phyloP scores from a whole-genome alignment of 1,140 invertebrate genomes.

The Caenorhabditis briggsae region DNA sequence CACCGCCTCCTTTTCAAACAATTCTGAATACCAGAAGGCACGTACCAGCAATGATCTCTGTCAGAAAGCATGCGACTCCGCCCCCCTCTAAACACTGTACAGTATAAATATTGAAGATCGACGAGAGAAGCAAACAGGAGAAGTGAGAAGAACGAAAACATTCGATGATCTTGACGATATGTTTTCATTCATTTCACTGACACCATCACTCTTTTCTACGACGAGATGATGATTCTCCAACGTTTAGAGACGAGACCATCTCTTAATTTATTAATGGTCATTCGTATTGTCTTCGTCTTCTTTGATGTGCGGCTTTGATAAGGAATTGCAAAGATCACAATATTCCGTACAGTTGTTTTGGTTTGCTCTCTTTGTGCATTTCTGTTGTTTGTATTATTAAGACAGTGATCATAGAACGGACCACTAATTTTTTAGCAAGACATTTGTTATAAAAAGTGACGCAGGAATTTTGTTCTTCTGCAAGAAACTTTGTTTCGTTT shows the following conservation, averaged over 20 bases:
- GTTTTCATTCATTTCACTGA: slow-evolving; percentile 46
- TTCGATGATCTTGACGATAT: slow-evolving; percentile 29
- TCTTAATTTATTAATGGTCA: slow-evolving; percentile 24
- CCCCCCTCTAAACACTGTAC: slow-evolving; percentile 15
- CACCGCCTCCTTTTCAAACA: background rate
- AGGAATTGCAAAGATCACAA: slow-evolving; percentile 15
- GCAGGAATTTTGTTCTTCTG: background rate
- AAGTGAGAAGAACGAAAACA: slow-evolving; percentile 38
- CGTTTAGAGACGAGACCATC: slow-evolving; percentile 34
- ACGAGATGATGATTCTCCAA: background rate
- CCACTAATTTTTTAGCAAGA: too few relatives aligned
- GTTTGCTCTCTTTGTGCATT: background rate
- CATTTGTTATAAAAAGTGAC: background rate
- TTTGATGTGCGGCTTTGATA: background rate
- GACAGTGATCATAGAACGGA: too few relatives aligned
- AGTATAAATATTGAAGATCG: slow-evolving; percentile 38
- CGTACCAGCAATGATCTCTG: slow-evolving; percentile 23
- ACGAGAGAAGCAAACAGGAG: background rate
- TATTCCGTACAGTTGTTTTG: background rate
- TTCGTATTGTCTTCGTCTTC: background rate
- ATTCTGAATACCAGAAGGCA: background rate
- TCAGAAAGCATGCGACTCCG: slow-evolving; percentile 1
- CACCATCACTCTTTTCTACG: slow-evolving; percentile 29
- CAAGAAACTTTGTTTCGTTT: background rate
- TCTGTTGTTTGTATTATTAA: too few relatives aligned